These are phyloP conservation scores for Limnothrissa miodon DNA, from an alignment of 2,113 vertebrate species.

Conservation along the genomic window DNA sequence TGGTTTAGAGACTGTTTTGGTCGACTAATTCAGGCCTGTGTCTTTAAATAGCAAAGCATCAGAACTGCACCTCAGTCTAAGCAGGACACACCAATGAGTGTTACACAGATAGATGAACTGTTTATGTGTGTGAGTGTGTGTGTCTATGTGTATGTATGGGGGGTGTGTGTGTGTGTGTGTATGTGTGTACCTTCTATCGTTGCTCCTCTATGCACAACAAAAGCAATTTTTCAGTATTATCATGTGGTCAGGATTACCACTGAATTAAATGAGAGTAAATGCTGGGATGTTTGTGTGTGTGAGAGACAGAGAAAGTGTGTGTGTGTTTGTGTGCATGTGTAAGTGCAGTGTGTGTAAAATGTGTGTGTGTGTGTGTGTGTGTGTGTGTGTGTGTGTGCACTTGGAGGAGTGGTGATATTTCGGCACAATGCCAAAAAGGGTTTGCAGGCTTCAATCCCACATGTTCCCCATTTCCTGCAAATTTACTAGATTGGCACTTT, in stretches of 20 bases:
- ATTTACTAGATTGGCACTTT: conserved; percentile 49
- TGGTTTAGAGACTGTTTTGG: conserved; percentile 7
- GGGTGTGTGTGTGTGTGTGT: conserved; percentile 6
- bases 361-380: neutral
- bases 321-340: neutral
- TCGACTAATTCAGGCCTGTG: neutral
- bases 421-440: conserved; percentile 33
- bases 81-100: neutral
- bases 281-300: conserved; percentile 29
- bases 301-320: neutral
- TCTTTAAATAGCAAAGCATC: neutral
- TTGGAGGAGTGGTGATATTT: conserved; percentile 35
- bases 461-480: conserved; percentile 54
- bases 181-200: neutral
- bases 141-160: neutral
- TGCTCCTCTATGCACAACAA: neutral
- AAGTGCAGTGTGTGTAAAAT: neutral
- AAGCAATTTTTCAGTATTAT: neutral
- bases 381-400: conserved; percentile 8
- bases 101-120: neutral
- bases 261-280: conserved; percentile 48
- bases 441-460: conserved; percentile 44
- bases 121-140: conserved; percentile 3
- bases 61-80: neutral
- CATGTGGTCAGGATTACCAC: conserved; percentile 1